phyloP scores from a whole-genome alignment of 2,888 invertebrate species.

The Drosophila anomalata region DNA sequence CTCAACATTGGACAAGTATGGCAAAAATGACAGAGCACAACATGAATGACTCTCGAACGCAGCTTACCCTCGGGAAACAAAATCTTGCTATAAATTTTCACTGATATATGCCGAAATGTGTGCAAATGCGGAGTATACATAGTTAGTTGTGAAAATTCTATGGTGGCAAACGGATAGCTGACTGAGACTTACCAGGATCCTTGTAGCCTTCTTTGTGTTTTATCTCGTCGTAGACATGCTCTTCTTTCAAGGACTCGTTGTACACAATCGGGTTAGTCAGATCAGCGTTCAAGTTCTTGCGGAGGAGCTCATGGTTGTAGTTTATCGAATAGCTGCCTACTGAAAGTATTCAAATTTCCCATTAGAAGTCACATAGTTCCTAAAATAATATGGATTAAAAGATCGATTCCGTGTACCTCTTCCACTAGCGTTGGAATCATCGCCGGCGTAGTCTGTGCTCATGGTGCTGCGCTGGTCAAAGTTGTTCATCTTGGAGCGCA shows the following conservation, averaged over 20 bases:
- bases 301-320: constrained; percentile 87
- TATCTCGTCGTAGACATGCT: constrained; percentile 95
- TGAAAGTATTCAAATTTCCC: constrained; percentile 54
- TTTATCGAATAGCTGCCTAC: constrained; percentile 85
- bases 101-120: constrained; percentile 58
- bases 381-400: too few relatives aligned
- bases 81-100: constrained; percentile 82
- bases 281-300: constrained; percentile 94
- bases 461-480: constrained; percentile 76
- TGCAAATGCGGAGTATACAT: constrained; percentile 38
- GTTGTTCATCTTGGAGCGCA: constrained; percentile 83
- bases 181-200: constrained; percentile 85
- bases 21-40: constrained; percentile 27
- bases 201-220: constrained; percentile 90
- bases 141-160: constrained; percentile 20
- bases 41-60: constrained; percentile 28
- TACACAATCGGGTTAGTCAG: constrained; percentile 93
- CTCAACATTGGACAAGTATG: constrained; percentile 31
- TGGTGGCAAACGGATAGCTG: neutral
- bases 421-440: constrained; percentile 85
- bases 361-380: neutral
- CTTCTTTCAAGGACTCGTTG: constrained; percentile 90
- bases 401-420: constrained; percentile 79
- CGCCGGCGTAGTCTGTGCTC: constrained; percentile 79
- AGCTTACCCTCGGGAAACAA: constrained; percentile 83